phyloP scores from a whole-genome alignment of 2,888 invertebrate species.

The Dendrolimus pini region DNA sequence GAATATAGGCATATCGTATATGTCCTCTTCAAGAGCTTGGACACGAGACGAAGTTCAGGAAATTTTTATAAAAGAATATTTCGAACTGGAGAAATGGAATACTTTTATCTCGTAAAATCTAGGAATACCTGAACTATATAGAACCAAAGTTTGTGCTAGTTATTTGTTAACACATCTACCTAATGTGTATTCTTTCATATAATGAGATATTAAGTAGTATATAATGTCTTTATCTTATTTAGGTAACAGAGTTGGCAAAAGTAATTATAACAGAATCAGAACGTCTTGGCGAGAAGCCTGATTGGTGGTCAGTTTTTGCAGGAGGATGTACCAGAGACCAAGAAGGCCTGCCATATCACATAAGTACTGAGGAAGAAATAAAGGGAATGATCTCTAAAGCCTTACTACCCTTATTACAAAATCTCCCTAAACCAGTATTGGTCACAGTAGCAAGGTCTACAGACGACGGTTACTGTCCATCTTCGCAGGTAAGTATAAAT shows the following conservation, averaged over 20 bases:
- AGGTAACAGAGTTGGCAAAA: conserved; percentile 68
- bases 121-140: no score
- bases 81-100: no score
- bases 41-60: no score
- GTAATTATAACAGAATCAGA: conserved; percentile 60
- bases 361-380: conserved; percentile 83
- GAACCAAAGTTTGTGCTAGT: no score
- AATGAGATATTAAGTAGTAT: no score
- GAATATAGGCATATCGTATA: neutral
- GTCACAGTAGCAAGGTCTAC: conserved; percentile 91
- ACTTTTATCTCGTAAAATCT: no score
- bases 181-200: no score
- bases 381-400: conserved; percentile 74
- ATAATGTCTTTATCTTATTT: conserved; percentile 3
- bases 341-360: conserved; percentile 89
- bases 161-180: no score
- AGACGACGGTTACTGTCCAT: conserved; percentile 92
- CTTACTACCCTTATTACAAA: conserved; percentile 76
- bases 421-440: conserved; percentile 77
- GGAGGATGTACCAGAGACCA: conserved; percentile 94
- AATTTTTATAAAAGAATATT: no score
- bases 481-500: conserved; percentile 73
- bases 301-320: conserved; percentile 89
- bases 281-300: conserved; percentile 80
- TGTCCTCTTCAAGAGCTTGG: neutral